phyloP scores from a whole-genome alignment of 2,888 invertebrate genomes.

The Xanthorhoe designata region DNA sequence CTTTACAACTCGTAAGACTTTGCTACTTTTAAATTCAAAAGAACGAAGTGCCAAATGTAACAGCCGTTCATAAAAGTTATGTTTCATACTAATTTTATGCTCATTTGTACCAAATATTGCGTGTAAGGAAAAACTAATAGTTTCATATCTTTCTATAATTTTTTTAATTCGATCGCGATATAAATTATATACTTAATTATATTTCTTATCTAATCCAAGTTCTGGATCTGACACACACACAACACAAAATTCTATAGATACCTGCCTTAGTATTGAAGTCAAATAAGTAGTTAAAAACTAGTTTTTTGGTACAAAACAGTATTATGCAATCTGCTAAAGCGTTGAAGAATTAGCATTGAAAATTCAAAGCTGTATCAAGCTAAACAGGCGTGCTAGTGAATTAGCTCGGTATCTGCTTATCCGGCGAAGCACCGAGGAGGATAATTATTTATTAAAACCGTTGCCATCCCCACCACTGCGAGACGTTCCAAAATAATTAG shows the following conservation, averaged over 20 bases:
- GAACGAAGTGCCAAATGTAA: constrained; percentile 5
- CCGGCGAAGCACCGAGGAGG: constrained; percentile 55
- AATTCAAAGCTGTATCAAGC: constrained; percentile 33
- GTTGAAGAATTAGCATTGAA: constrained; percentile 26
- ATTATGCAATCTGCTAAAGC: background rate
- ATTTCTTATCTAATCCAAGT: too few relatives aligned
- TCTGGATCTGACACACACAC: too few relatives aligned
- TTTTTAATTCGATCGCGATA: too few relatives aligned
- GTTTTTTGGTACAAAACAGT: too few relatives aligned
- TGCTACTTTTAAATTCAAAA: constrained; percentile 3
- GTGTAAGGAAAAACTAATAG: background rate
- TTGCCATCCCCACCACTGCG: constrained; percentile 57
- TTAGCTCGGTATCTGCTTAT: constrained; percentile 70
- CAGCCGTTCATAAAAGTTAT: constrained; percentile 3
- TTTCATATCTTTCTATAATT: too few relatives aligned
- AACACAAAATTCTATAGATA: too few relatives aligned
- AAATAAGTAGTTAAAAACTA: too few relatives aligned
- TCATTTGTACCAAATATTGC: background rate
- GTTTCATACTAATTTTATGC: background rate
- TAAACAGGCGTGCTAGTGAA: constrained; percentile 50
- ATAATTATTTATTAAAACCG: constrained; percentile 82
- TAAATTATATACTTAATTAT: too few relatives aligned
- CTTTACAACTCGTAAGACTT: background rate
- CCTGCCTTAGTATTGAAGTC: background rate
- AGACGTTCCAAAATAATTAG: background rate